phyloP scores from a whole-genome alignment of 2,888 invertebrate species.

The Pachydiplax longipennis region DNA sequence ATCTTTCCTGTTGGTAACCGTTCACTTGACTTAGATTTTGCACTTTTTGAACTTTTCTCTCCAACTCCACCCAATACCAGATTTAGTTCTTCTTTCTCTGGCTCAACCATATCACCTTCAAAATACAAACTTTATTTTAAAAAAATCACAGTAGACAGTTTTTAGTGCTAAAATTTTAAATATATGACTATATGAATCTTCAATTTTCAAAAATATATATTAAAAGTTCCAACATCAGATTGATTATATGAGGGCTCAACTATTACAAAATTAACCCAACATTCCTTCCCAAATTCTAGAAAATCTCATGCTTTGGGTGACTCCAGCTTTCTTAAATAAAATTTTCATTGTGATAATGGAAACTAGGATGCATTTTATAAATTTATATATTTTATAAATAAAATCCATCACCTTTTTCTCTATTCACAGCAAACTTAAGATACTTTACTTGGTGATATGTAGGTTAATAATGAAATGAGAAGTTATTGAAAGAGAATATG shows the following conservation, averaged over 20 bases:
- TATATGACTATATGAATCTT: too few species aligned
- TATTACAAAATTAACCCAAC: too few species aligned
- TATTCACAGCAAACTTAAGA: background rate
- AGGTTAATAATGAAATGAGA: background rate
- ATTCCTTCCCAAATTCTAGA: too few species aligned
- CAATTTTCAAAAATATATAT: too few species aligned
- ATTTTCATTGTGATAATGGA: too few species aligned
- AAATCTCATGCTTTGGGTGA: too few species aligned
- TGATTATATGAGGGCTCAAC: too few species aligned
- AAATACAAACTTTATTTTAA: too few species aligned
- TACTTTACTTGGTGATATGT: background rate
- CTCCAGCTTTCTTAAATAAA: too few species aligned
- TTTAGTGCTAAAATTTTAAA: too few species aligned
- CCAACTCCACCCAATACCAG: background rate
- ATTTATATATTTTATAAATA: background rate
- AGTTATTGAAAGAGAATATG: background rate
- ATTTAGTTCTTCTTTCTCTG: constrained; percentile 14
- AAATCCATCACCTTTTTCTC: background rate
- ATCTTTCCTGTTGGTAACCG: constrained; percentile 74
- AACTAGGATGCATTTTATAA: background rate
- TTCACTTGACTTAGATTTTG: constrained; percentile 53
- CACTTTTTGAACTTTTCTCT: background rate
- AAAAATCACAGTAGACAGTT: too few species aligned
- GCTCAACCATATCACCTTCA: constrained; percentile 16
- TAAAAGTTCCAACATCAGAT: too few species aligned